A percentile compares a stretch with the other conserved stretches of the same genome.
Conservation (phyloP, 2,888 invertebrate species). For the Philereme vetulata region DNA sequence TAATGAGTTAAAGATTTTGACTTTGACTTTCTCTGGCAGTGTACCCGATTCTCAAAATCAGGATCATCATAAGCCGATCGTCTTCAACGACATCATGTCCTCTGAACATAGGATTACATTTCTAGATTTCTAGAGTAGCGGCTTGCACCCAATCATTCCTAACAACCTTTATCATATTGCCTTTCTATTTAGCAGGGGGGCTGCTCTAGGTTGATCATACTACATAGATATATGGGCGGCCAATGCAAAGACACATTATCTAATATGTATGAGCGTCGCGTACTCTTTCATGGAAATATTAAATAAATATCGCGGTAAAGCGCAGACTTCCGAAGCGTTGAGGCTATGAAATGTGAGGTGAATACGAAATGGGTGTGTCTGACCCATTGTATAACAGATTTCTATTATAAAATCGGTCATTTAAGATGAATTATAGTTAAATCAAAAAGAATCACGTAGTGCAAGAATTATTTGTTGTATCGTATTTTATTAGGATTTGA, state of each 20-base stretch:
- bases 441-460: background rate
- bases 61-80: too few species aligned
- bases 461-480: too few species aligned
- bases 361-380: slow-evolving; percentile 31
- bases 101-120: too few species aligned
- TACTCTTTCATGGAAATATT: slow-evolving; percentile 69
- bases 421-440: background rate
- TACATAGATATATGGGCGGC: slow-evolving; percentile 43
- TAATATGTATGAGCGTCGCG: slow-evolving; percentile 63
- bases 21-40: too few species aligned
- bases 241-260: slow-evolving; percentile 64
- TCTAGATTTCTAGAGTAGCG: too few species aligned
- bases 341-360: slow-evolving; percentile 45
- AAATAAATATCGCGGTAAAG: slow-evolving; percentile 62
- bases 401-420: background rate
- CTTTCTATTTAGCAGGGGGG: too few species aligned
- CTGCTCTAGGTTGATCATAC: too few species aligned
- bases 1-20: too few species aligned
- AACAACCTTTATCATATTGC: too few species aligned
- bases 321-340: slow-evolving; percentile 43
- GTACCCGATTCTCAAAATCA: too few species aligned
- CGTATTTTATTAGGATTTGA: background rate
- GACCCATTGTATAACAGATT: background rate
- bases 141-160: too few species aligned
- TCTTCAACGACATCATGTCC: too few species aligned